Conservation (phyloP, 2,797 vertebrate species). For the Acridotheres tristis region DNA sequence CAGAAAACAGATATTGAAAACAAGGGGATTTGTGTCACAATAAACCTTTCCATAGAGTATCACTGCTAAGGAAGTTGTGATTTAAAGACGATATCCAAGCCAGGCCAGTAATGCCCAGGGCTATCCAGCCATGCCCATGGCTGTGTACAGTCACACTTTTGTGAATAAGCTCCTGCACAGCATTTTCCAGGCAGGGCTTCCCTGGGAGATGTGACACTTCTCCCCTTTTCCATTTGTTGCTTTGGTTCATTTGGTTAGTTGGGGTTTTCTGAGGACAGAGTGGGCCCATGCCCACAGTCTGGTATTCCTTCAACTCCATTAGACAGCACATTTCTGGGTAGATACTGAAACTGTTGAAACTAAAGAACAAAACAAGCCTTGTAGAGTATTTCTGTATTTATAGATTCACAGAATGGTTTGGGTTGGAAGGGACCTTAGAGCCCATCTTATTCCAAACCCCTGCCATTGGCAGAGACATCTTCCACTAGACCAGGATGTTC, state of each 20-base stretch:
- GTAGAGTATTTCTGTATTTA: not conserved
- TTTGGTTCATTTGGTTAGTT: not conserved
- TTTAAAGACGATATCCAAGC: not conserved
- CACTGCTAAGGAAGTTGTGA: not conserved
- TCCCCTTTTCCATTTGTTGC: not conserved
- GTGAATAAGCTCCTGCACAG: not conserved
- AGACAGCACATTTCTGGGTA: not conserved
- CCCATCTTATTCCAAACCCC: not conserved
- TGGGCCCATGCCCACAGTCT: not conserved
- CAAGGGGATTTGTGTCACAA: not conserved
- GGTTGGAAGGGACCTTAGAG: not conserved
- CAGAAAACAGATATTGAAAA: accelerated
- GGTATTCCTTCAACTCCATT: not conserved
- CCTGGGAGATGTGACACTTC: not conserved
- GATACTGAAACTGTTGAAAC: not conserved
- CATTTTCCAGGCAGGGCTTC: not conserved
- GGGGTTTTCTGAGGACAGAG: not conserved
- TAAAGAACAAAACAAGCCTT: not conserved
- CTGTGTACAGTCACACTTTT: not conserved
- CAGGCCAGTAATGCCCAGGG: not conserved
- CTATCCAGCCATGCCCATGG: accelerated
- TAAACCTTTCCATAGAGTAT: not conserved
- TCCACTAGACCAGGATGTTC: not conserved
- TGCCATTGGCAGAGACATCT: too few relatives aligned
- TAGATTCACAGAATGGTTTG: not conserved